Conservation (phyloP, 2,797 vertebrate genomes). For the Enteromius fasciolatus region DNA sequence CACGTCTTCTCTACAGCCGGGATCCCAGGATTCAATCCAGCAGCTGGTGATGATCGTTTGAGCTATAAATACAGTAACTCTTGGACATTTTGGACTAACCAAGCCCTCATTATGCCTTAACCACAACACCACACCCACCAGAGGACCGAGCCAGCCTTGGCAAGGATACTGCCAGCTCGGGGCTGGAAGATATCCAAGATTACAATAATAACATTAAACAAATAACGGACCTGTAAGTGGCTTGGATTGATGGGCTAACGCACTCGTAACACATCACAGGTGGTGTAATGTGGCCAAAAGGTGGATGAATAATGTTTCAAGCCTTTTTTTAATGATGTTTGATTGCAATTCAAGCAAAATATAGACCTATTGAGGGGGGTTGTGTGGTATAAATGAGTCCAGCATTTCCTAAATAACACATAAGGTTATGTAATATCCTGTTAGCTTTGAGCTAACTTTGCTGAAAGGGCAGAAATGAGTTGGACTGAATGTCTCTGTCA, state of each 20-base stretch:
- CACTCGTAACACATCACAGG: slow-evolving; percentile 3
- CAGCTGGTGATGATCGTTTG: slow-evolving; percentile 48
- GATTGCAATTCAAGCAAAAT: slow-evolving; percentile 1
- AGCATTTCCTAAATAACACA: slow-evolving; percentile 38
- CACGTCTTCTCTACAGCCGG: slow-evolving; percentile 45
- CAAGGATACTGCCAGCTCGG: slow-evolving; percentile 28
- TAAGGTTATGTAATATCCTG: slow-evolving; percentile 41
- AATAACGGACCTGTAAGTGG: slow-evolving; percentile 39
- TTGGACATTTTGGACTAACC: slow-evolving; percentile 54
- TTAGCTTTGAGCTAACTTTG: neutral
- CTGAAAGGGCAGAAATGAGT: neutral
- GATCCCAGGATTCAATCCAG: slow-evolving; percentile 53
- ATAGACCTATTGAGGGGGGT: neutral
- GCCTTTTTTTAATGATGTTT: slow-evolving; percentile 5
- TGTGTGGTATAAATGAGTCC: slow-evolving; percentile 41
- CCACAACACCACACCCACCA: slow-evolving; percentile 60
- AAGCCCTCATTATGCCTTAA: slow-evolving; percentile 58
- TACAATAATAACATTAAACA: slow-evolving; percentile 51
- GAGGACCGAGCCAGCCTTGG: slow-evolving; percentile 22
- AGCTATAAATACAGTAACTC: slow-evolving; percentile 61
- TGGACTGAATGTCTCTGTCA: neutral
- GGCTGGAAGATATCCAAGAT: slow-evolving; percentile 48
- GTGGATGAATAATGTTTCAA: neutral
- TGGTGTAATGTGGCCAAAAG: slow-evolving; percentile 1
- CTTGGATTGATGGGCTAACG: neutral